Percentiles rank a stretch among this genome's conserved stretches.
phyloP scores from a whole-genome alignment of 2,888 invertebrate genomes.

The Drosophila neotestacea region DNA sequence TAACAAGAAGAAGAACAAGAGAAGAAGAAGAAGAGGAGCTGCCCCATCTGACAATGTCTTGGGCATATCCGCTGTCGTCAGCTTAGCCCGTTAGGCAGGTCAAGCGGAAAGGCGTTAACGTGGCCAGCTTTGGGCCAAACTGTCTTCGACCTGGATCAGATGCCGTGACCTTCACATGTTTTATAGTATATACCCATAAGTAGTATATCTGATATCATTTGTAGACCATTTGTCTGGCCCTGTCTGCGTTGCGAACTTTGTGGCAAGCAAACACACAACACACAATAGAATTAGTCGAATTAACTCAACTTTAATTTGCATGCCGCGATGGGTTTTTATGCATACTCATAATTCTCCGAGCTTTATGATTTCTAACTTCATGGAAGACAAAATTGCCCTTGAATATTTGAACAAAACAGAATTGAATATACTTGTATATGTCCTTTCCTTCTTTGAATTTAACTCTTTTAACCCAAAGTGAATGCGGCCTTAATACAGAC shows the following conservation, averaged over 20 bases:
- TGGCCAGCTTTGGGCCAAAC: constrained; percentile 4
- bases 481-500: background rate
- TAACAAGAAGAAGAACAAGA: constrained; percentile 6
- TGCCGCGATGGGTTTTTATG: constrained; percentile 15
- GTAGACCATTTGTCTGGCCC: constrained; percentile 29
- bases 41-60: constrained; percentile 38
- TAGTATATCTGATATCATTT: constrained; percentile 16
- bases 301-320: constrained; percentile 41
- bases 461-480: background rate
- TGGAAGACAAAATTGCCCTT: constrained; percentile 30
- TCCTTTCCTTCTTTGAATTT: background rate
- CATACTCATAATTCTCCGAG: constrained; percentile 12
- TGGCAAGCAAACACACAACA: background rate
- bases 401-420: constrained; percentile 2
- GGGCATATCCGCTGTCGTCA: constrained; percentile 60
- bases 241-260: constrained; percentile 4
- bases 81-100: constrained; percentile 5
- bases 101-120: constrained; percentile 56
- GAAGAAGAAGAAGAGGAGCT: background rate
- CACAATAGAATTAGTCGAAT: constrained; percentile 51
- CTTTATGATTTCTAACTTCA: constrained; percentile 22
- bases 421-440: background rate
- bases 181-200: background rate
- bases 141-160: constrained; percentile 28
- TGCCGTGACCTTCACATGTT: constrained; percentile 48